Evolutionary conservation across 2,888 invertebrate genomes (phyloP), one percentile per base, ranked within the genome.

Genomic region (Masnerella sp.): DNA sequence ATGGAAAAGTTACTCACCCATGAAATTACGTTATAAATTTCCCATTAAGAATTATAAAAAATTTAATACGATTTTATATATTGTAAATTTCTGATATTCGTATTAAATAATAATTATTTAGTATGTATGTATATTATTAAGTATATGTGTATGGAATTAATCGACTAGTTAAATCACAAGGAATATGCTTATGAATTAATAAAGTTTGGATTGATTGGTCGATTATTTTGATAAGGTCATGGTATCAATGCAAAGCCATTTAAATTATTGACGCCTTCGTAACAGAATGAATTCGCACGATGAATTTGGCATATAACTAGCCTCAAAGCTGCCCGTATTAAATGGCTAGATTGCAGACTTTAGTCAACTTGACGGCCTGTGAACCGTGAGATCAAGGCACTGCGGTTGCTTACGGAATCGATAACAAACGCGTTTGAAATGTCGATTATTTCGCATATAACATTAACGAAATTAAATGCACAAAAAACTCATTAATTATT

Each of bases 321-420:
- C 5, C 34, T 51, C 40, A 42, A 51, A 34, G 64, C 45, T 49
- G 59, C 18, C 32, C 14, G 28, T 8, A 30, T 34, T 58, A 45
- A 43, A 45, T 18, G 36, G 30, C 30, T 17, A 17, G 11, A n/a
- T 40, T n/a, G n/a, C n/a, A n/a, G n/a, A n/a, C n/a, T n/a, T n/a
- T n/a, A n/a, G n/a, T n/a, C 20, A 40, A 40, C 38, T 54, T 17
- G 54, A 54, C 54, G 40, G n/a, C 25, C 54, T 54, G 20, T 28
- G 54, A 54, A 40, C 28, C 15, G 54, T 54, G 38, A 40, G 54
- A 54, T 54, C 40, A 54, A 54, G 54, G 40, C 38, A 22, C 38
- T 40, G 25, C 25, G 54, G 54, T 54, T 47, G 54, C 56, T 65
- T 65, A 47, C 38, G 47, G 34, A 56, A 47, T 56, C 17, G 28